Conservation (phyloP, 2,113 vertebrate genomes). For the Chaetura pelagica region DNA sequence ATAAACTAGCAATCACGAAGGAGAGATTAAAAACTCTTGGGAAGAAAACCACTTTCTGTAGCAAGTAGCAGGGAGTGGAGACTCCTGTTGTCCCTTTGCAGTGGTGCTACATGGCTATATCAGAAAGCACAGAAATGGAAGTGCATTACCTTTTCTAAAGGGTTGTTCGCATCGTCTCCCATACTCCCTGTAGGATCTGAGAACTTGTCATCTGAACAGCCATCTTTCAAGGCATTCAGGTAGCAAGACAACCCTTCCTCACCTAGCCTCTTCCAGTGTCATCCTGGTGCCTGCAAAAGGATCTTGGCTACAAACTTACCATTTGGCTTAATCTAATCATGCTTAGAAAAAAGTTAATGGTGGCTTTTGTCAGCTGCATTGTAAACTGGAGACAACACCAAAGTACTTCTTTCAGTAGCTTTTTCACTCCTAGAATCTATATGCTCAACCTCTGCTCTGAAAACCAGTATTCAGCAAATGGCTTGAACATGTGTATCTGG, state of each 20-base stretch:
- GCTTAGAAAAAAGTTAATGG: neutral
- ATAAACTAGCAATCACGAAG: neutral
- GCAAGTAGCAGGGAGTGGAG: neutral
- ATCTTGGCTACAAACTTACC: neutral
- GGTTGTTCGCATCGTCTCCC: neutral
- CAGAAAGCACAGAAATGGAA: neutral
- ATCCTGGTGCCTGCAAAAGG: neutral
- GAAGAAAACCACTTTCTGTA: neutral
- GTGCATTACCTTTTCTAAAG: neutral
- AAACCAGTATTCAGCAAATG: neutral
- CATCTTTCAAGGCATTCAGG: neutral
- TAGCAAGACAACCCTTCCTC: neutral
- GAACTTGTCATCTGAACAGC: neutral
- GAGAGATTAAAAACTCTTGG: neutral
- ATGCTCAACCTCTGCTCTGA: neutral
- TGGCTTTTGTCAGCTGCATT: neutral
- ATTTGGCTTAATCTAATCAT: neutral
- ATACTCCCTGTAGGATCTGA: neutral
- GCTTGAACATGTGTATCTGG: neutral
- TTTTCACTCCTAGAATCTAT: neutral
- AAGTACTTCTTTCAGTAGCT: neutral
- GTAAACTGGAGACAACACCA: neutral
- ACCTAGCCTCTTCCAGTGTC: neutral
- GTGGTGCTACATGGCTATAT: neutral
- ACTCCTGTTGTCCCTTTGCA: neutral